Percentiles rank a stretch among this genome's conserved stretches.
These are phyloP conservation scores for Lagenorhynchus albirostris DNA, from an alignment of 2,113 vertebrate species.

Conservation along the genomic window DNA sequence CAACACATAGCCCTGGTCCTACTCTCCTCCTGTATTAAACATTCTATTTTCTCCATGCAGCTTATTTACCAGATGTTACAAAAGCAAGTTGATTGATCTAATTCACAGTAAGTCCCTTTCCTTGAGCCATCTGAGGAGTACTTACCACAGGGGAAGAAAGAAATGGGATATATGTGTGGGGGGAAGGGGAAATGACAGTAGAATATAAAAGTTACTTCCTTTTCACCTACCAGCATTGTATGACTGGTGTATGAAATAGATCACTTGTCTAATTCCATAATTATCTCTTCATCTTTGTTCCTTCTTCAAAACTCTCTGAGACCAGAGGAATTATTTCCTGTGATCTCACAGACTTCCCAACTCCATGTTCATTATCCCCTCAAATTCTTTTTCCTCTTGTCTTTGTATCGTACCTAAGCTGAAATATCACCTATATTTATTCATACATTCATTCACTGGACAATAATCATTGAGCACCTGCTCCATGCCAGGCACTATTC, in stretches of 20 bases:
- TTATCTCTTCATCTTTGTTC: neutral
- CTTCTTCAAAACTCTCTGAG: neutral
- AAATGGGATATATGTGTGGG: neutral
- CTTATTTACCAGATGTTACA: neutral
- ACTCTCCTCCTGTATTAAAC: neutral
- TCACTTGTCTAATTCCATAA: neutral
- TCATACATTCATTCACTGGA: neutral
- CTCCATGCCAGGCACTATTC: neutral
- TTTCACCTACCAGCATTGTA: neutral
- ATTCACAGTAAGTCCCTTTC: neutral
- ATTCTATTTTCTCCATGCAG: neutral
- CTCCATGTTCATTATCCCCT: neutral
- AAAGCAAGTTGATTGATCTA: neutral
- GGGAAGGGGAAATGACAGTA: neutral
- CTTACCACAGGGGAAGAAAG: neutral
- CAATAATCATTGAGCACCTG: neutral
- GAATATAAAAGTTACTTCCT: neutral
- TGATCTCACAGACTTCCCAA: neutral
- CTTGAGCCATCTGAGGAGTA: neutral
- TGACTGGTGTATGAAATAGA: neutral
- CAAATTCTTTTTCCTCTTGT: neutral
- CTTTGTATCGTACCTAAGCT: neutral
- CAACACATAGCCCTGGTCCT: neutral
- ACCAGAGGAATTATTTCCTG: neutral
- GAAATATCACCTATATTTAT: neutral